Evolutionary conservation across 2,797 vertebrate species (phyloP), one percentile per base, ranked within the genome.

Genomic region (Pelodytes ibericus): DNA sequence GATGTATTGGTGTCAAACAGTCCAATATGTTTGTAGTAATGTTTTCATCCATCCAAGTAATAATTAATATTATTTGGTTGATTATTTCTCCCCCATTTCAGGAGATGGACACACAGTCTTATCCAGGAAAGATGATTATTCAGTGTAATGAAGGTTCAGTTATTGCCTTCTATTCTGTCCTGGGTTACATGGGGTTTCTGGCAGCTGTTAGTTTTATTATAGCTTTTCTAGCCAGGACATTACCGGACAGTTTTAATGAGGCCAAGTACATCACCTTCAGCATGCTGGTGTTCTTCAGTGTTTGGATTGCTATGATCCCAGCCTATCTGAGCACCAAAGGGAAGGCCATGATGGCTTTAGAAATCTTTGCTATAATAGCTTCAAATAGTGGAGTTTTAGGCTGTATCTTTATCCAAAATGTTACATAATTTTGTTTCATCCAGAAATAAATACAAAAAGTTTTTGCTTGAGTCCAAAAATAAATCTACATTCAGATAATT

Each of bases 341-440:
- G 3, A 81, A 80, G 25, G 72, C 36, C 53, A 74, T 47, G 1
- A 63, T 67, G 26, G 74, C 74, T 1, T 66, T 66, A 8, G 66
- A 81, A 68, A 75, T 81, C 72, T 81, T 81, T 49, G 77, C 80
- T 20, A 81, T 81, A 33, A 31, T 81, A 31, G 72, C 80, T 2
- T 79, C 77, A 13, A 72, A 33, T 22, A n/a, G 63, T 16, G 80
- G 80, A 31, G 58, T 81, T 6, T 57, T 81, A 6, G 25, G 24
- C 47, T 80, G 72, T 56, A 81, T 81, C 8, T 81, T 81, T 44
- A n/a, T 74, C 10, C 77, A 13, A 80, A 75, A 65, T 80, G 77
- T 24, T 81, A 69, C 20, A 74, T 78, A 11, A 53, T 75, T 15
- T 61, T 77, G 24, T 16, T 77, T 11, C 68, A 44, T 20, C 69